Percentiles rank a stretch among this genome's conserved stretches.
phyloP scores from a whole-genome alignment of 2,888 invertebrate species.

The Hololepta plana region DNA sequence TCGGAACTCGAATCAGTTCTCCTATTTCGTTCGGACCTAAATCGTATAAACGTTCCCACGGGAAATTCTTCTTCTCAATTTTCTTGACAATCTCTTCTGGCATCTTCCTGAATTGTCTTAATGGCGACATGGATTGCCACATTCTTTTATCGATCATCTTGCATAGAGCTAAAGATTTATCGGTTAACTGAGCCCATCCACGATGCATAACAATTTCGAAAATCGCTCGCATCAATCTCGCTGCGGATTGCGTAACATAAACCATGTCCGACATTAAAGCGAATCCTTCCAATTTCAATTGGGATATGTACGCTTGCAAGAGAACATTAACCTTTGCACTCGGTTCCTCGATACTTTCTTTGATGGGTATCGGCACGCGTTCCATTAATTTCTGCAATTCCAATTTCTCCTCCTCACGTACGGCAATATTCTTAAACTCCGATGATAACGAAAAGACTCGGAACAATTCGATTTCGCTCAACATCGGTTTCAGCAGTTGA shows the following conservation, averaged over 20 bases:
- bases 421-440: slow-evolving; percentile 86
- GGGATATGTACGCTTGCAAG: slow-evolving; percentile 94
- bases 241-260: slow-evolving; percentile 94
- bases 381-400: slow-evolving; percentile 89
- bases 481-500: slow-evolving; percentile 85
- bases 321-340: slow-evolving; percentile 91
- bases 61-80: slow-evolving; percentile 93
- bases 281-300: slow-evolving; percentile 94
- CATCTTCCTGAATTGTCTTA: slow-evolving; percentile 93
- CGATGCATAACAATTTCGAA: slow-evolving; percentile 84
- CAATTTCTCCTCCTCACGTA: slow-evolving; percentile 90
- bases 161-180: slow-evolving; percentile 86
- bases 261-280: slow-evolving; percentile 99
- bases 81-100: slow-evolving; percentile 94
- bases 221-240: slow-evolving; percentile 85
- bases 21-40: slow-evolving; percentile 94
- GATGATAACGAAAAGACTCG: slow-evolving; percentile 95
- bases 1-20: slow-evolving; percentile 79
- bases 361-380: slow-evolving; percentile 95
- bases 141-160: slow-evolving; percentile 98
- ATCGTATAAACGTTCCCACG: slow-evolving; percentile 89
- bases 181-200: slow-evolving; percentile 95
- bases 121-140: slow-evolving; percentile 99
- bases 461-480: slow-evolving; percentile 95
- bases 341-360: slow-evolving; percentile 95